A percentile compares a stretch with the other conserved stretches of the same genome.
These are phyloP conservation scores for Steinernema feltiae DNA, from an alignment of 1,140 invertebrate species.

Conservation along the genomic window DNA sequence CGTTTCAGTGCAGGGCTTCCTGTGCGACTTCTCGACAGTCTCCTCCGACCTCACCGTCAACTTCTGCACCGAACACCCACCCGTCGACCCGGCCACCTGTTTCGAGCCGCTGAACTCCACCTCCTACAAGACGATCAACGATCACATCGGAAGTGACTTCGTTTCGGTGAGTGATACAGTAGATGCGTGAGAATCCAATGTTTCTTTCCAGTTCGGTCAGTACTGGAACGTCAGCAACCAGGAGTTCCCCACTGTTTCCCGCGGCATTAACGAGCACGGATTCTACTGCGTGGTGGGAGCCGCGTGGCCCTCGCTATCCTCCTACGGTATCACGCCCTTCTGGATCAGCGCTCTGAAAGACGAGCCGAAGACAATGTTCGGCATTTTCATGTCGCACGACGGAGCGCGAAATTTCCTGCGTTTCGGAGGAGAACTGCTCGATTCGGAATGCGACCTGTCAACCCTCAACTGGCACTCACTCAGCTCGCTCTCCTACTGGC, in stretches of 20 bases:
- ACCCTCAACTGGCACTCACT: neutral
- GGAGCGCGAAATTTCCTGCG: neutral
- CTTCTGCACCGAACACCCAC: slow-evolving; percentile 3
- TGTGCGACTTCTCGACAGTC: neutral
- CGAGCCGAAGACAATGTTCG: neutral
- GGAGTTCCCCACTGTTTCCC: neutral
- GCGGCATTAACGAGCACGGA: neutral
- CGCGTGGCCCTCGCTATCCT: neutral
- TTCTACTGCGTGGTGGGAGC: neutral
- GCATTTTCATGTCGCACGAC: neutral
- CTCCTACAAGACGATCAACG: neutral
- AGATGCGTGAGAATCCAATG: neutral
- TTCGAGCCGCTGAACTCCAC: neutral
- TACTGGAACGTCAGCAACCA: neutral
- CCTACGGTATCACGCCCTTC: slow-evolving; percentile 5
- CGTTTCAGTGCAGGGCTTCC: neutral
- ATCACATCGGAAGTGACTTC: neutral
- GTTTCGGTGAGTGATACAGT: neutral
- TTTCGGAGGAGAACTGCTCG: neutral
- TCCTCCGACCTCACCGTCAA: neutral
- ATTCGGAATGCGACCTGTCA: neutral
- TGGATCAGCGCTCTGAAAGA: neutral
- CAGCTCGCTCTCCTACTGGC: neutral
- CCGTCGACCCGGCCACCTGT: neutral
- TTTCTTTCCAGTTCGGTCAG: neutral